Percentiles rank a stretch among this genome's conserved stretches.
phyloP scores from a whole-genome alignment of 2,113 vertebrate genomes.

The Crotalus helleri region DNA sequence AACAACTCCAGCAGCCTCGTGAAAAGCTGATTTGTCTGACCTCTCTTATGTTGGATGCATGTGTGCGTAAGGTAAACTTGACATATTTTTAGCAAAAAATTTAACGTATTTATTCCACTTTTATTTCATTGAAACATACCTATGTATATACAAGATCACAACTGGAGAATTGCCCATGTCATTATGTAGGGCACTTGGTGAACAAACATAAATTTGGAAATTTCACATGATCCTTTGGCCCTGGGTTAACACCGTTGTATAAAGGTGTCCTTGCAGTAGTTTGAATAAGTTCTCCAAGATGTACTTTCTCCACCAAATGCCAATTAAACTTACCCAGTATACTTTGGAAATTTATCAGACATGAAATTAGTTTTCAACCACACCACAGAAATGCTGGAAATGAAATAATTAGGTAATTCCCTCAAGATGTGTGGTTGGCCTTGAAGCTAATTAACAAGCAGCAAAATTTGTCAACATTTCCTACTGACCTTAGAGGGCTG shows the following conservation, averaged over 20 bases:
- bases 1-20: not conserved
- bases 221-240: not conserved
- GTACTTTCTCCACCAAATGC: not conserved
- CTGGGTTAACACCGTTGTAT: not conserved
- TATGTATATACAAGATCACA: not conserved
- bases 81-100: not conserved
- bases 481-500: not conserved
- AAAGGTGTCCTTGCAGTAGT: not conserved
- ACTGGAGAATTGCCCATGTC: not conserved
- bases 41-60: not conserved
- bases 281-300: not conserved
- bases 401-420: not conserved
- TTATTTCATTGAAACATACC: not conserved
- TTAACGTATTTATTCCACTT: not conserved
- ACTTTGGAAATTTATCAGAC: not conserved
- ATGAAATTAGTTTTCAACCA: not conserved
- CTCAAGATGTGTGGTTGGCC: not conserved
- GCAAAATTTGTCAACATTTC: not conserved
- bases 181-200: not conserved
- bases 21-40: not conserved
- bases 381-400: not conserved
- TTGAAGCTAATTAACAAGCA: not conserved
- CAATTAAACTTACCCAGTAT: not conserved
- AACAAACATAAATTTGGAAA: not conserved
- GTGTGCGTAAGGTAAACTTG: not conserved